Conservation (phyloP, 2,888 invertebrate genomes). For the Callinectes sapidus region DNA sequence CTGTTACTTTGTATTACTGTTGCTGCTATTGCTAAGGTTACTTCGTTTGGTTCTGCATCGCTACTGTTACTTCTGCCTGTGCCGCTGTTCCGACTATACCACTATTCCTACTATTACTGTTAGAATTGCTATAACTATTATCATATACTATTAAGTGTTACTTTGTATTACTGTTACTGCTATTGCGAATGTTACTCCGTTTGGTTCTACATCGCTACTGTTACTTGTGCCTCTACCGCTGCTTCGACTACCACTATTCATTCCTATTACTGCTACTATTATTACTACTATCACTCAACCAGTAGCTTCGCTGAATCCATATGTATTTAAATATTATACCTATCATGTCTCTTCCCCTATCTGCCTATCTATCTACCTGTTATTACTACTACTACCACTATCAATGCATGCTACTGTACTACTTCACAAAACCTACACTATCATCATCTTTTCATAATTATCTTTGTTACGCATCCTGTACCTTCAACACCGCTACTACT, state of each 20-base stretch:
- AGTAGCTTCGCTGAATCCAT: not conserved
- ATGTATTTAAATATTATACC: not conserved
- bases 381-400: not conserved
- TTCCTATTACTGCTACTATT: not conserved
- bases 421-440: too few relatives aligned
- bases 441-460: too few relatives aligned
- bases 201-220: not conserved
- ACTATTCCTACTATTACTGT: too few relatives aligned
- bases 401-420: not conserved
- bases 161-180: too few relatives aligned
- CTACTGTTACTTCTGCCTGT: too few relatives aligned
- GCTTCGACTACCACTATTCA: not conserved
- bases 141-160: too few relatives aligned
- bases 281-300: not conserved
- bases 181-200: not conserved
- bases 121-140: too few relatives aligned
- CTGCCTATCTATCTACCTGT: not conserved
- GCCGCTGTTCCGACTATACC: too few relatives aligned
- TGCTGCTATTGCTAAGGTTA: too few relatives aligned
- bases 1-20: too few relatives aligned
- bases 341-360: not conserved
- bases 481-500: not conserved
- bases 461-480: too few relatives aligned
- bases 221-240: not conserved
- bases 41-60: too few relatives aligned